A percentile compares a stretch with the other conserved stretches of the same genome.
phyloP scores from a whole-genome alignment of 2,888 invertebrate species.

The Parthenolecanium corni region DNA sequence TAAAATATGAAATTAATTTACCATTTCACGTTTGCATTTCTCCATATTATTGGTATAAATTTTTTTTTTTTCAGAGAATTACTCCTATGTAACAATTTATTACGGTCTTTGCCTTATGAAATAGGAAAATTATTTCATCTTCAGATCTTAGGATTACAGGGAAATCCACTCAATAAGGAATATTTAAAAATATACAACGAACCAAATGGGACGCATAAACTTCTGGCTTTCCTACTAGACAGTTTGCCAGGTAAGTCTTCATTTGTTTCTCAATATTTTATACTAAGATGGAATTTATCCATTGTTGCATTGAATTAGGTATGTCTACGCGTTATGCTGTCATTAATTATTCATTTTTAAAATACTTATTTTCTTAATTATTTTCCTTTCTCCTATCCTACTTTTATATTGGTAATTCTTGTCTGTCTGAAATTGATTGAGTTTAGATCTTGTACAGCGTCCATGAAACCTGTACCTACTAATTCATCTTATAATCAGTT shows the following conservation, averaged over 20 bases:
- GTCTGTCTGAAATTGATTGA: too few relatives aligned
- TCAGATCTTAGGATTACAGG: conserved; percentile 79
- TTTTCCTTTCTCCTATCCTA: too few relatives aligned
- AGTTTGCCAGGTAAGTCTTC: conserved; percentile 73
- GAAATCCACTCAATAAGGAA: conserved; percentile 89
- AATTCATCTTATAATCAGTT: too few relatives aligned
- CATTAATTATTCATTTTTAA: too few relatives aligned
- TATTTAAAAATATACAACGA: conserved; percentile 84
- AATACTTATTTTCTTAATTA: too few relatives aligned
- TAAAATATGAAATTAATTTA: background rate
- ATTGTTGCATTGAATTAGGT: too few relatives aligned
- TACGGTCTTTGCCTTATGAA: conserved; percentile 89
- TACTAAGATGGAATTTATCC: too few relatives aligned
- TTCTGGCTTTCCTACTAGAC: conserved; percentile 88
- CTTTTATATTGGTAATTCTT: too few relatives aligned
- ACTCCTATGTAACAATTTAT: conserved; percentile 83
- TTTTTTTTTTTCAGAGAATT: conserved; percentile 59
- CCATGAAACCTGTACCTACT: too few relatives aligned
- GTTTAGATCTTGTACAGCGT: too few relatives aligned
- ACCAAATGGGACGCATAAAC: conserved; percentile 84
- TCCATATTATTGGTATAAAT: background rate
- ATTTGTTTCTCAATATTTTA: conserved; percentile 1
- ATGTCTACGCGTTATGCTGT: too few relatives aligned
- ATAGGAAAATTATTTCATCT: conserved; percentile 95
- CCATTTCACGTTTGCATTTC: background rate